phyloP scores from a whole-genome alignment of 2,797 vertebrate genomes.

The Aulostomus chinensis region DNA sequence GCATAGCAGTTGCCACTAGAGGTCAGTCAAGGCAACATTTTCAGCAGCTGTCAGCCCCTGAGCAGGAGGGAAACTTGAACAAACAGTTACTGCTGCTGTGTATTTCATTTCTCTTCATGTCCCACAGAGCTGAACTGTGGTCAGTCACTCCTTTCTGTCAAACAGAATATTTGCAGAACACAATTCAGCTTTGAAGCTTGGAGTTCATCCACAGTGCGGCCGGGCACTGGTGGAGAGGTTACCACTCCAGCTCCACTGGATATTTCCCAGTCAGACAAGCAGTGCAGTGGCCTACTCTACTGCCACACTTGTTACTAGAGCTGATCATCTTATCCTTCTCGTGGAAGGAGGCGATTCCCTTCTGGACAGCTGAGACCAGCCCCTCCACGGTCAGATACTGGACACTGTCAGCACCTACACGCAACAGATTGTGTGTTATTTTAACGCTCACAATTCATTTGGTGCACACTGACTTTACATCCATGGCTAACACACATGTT shows the following conservation, averaged over 20 bases:
- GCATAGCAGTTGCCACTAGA: neutral
- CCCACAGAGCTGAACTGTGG: neutral
- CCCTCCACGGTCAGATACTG: conserved; percentile 95
- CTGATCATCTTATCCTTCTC: conserved; percentile 76
- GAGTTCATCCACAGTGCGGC: neutral
- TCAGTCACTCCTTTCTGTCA: neutral
- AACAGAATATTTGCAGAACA: neutral
- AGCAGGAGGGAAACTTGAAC: no score
- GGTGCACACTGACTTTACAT: no score
- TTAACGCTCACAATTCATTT: no score
- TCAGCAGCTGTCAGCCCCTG: neutral
- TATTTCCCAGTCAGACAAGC: conserved; percentile 97
- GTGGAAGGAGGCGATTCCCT: conserved; percentile 77
- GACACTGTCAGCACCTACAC: conserved; percentile 92
- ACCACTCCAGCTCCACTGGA: conserved; percentile 95
- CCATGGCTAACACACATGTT: no score
- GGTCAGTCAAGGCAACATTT: neutral
- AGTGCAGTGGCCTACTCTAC: conserved; percentile 88
- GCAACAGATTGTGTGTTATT: conserved; percentile 1
- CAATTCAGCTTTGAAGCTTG: neutral
- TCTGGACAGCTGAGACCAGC: conserved; percentile 90
- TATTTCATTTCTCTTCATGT: neutral
- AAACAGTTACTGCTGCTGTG: neutral
- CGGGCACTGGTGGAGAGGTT: conserved; percentile 24
- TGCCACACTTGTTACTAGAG: conserved; percentile 52